Evolutionary conservation across 2,113 vertebrate species (phyloP).

Genomic region (Choloepus hoffmanni): DNA sequence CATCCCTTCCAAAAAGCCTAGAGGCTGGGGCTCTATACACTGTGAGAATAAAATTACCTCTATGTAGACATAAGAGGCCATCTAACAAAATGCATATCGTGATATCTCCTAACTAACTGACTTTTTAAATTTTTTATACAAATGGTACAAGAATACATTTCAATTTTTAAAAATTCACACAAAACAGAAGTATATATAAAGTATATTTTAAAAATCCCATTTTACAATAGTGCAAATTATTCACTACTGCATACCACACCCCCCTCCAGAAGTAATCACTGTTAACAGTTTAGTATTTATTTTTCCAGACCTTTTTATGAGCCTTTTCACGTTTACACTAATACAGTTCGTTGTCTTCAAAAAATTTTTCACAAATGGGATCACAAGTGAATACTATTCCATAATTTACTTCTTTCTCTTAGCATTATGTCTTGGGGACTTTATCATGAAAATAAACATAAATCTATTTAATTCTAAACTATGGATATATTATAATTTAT

Average conservation of each 20-base stretch:
- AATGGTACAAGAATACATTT: neutral
- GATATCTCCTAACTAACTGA: neutral
- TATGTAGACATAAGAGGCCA: neutral
- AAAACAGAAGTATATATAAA: neutral
- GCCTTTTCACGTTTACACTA: neutral
- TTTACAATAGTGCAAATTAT: neutral
- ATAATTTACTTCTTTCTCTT: neutral
- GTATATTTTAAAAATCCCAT: neutral
- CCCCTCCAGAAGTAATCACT: no score
- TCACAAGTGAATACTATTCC: neutral
- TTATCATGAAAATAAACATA: neutral
- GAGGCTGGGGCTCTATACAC: neutral
- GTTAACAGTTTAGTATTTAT: neutral
- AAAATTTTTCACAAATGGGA: neutral
- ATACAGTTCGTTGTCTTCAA: neutral
- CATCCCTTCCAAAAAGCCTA: neutral
- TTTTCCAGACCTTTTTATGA: neutral
- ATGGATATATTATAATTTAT: no score
- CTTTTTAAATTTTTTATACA: neutral
- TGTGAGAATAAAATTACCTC: neutral
- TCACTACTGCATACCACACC: no score
- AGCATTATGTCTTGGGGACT: neutral
- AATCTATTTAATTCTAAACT: neutral
- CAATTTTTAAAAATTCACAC: neutral
- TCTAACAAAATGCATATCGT: no score